These are phyloP conservation scores for Chalcis sispes DNA, from an alignment of 2,888 invertebrate genomes.

Conservation along the genomic window DNA sequence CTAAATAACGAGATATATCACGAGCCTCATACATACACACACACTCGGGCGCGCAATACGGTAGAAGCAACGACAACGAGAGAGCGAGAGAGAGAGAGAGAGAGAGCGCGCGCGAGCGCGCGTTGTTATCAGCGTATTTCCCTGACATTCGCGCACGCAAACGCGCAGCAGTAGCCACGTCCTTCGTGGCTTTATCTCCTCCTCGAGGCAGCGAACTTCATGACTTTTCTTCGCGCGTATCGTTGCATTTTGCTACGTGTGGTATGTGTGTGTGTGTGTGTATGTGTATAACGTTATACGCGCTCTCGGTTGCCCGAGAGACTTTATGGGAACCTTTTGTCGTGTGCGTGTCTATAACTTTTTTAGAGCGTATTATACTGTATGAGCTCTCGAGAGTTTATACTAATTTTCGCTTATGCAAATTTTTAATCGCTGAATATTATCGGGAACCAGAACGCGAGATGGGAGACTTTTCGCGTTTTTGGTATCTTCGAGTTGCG, in stretches of 20 bases:
- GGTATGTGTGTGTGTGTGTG: too few relatives aligned
- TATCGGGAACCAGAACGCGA: background rate
- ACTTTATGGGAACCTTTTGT: too few relatives aligned
- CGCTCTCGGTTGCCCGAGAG: too few relatives aligned
- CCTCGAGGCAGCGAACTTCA: constrained; percentile 20
- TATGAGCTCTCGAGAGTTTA: background rate
- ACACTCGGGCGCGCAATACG: background rate
- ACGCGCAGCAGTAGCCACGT: background rate
- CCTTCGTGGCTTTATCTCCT: constrained; percentile 21
- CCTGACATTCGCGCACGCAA: constrained; percentile 54
- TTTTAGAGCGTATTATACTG: too few relatives aligned
- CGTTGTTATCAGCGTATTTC: constrained; percentile 54
- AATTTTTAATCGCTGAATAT: constrained; percentile 30
- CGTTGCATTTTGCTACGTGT: too few relatives aligned
- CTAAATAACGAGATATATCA: constrained; percentile 55
- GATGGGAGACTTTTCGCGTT: too few relatives aligned
- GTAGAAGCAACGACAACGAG: constrained; percentile 24
- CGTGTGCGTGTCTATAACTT: too few relatives aligned
- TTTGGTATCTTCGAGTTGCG: too few relatives aligned
- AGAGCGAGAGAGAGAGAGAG: too few relatives aligned
- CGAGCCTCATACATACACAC: constrained; percentile 31
- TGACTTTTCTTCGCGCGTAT: too few relatives aligned
- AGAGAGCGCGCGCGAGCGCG: too few relatives aligned
- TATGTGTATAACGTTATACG: too few relatives aligned
- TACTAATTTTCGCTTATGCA: constrained; percentile 42